Evolutionary conservation across 1,140 invertebrate genomes (phyloP).

Genomic region (Semibalanus balanoides): DNA sequence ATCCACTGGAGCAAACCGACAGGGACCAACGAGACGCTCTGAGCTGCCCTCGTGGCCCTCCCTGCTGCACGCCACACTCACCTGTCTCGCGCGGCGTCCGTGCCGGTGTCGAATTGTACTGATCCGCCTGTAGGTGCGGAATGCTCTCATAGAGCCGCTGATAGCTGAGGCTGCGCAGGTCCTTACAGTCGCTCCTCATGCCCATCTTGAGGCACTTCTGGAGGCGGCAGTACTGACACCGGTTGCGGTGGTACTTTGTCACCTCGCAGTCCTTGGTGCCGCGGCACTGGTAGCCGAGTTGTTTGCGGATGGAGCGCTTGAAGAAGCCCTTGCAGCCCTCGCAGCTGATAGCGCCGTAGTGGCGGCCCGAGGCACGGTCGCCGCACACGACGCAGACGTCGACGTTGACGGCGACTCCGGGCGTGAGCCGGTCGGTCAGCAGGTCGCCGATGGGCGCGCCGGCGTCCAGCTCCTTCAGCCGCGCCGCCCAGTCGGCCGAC

Average conservation of each 20-base stretch:
- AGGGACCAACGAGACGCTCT: too few relatives aligned
- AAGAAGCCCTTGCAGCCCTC: slow-evolving; percentile 89
- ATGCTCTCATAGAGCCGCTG: not conserved
- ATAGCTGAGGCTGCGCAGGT: slow-evolving; percentile 7
- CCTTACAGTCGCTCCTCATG: slow-evolving; percentile 97
- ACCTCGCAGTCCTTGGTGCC: slow-evolving; percentile 91
- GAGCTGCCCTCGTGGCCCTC: too few relatives aligned
- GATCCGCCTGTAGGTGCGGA: not conserved
- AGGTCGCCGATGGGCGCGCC: slow-evolving; percentile 3
- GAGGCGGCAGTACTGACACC: slow-evolving; percentile 93
- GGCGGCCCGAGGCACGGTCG: slow-evolving; percentile 39
- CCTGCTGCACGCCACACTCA: not conserved
- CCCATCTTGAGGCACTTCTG: slow-evolving; percentile 89
- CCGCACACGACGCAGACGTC: not conserved
- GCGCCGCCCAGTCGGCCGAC: slow-evolving; percentile 5
- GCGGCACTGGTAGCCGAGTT: slow-evolving; percentile 87
- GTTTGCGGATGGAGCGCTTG: slow-evolving; percentile 82
- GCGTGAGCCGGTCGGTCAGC: not conserved
- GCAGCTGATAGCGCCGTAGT: slow-evolving; percentile 87
- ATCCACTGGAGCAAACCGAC: too few relatives aligned
- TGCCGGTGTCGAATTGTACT: too few relatives aligned
- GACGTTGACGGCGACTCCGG: not conserved
- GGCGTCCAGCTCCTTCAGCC: slow-evolving; percentile 3
- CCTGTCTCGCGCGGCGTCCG: not conserved
- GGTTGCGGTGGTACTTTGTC: slow-evolving; percentile 89